phyloP scores from a whole-genome alignment of 2,113 vertebrate genomes.

The Hippopotamus amphibius region DNA sequence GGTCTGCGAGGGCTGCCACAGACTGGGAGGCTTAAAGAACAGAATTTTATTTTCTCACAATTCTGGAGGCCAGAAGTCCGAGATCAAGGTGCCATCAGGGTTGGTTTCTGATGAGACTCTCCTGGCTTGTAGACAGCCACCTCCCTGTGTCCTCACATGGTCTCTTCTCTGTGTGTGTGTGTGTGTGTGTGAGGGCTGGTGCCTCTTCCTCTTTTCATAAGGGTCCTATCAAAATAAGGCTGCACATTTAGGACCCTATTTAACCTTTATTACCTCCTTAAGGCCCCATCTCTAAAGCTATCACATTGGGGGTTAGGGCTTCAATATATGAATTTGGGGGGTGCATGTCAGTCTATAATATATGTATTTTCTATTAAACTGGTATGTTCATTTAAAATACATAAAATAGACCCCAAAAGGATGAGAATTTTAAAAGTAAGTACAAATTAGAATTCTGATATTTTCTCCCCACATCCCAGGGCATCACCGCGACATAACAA shows the following conservation, averaged over 20 bases:
- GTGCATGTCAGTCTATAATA: not conserved
- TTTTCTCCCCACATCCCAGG: not conserved
- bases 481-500: no score
- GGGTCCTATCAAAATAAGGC: not conserved
- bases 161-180: not conserved
- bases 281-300: not conserved
- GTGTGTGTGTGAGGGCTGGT: not conserved
- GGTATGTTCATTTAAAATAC: not conserved
- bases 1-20: not conserved
- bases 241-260: not conserved
- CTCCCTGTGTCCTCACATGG: not conserved
- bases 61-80: not conserved
- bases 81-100: not conserved
- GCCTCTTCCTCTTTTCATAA: not conserved
- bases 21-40: not conserved
- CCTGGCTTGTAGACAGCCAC: not conserved
- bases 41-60: not conserved
- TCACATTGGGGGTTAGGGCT: no score
- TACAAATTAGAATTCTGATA: not conserved
- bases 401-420: not conserved
- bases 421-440: not conserved
- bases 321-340: not conserved
- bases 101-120: not conserved
- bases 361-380: not conserved
- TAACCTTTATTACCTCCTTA: not conserved